Percentiles rank a stretch among this genome's conserved stretches.
Evolutionary conservation across 35 echinoderm and acorn worm genomes (phyloP).

Genomic region (Eucidaris tribuloides): DNA sequence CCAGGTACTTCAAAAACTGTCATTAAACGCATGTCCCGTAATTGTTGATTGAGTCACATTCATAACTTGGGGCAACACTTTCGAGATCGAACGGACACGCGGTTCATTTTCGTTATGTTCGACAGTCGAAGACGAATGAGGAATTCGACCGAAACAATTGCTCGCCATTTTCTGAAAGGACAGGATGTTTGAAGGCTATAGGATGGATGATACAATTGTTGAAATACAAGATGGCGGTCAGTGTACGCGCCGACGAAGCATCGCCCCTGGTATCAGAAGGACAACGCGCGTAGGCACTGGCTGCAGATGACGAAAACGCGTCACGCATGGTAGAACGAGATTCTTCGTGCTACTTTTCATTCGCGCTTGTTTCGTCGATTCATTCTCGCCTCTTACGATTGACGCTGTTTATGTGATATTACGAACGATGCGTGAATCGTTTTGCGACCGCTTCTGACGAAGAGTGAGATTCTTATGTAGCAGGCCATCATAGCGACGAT

Average conservation of each 20-base stretch:
- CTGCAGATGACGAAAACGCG: background rate
- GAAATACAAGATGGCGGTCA: background rate
- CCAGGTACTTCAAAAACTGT: no score
- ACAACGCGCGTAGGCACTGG: background rate
- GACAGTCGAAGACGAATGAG: background rate
- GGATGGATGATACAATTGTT: constrained; percentile 19
- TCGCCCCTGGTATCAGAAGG: background rate
- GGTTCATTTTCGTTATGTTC: no score
- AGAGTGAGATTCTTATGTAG: background rate
- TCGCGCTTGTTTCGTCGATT: background rate
- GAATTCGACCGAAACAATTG: background rate
- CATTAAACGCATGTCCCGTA: no score
- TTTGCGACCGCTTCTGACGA: background rate
- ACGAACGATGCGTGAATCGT: background rate
- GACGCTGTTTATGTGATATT: background rate
- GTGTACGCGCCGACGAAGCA: background rate
- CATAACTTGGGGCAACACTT: no score
- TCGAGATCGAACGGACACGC: no score
- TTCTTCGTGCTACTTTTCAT: background rate
- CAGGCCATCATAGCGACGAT: background rate
- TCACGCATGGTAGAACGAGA: background rate
- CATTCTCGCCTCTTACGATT: background rate
- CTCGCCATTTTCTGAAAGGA: background rate
- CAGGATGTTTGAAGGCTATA: background rate
- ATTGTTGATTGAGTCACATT: no score